Evolutionary conservation across 1,140 invertebrate genomes (phyloP).

Genomic region (Zaprionus camerounensis): DNA sequence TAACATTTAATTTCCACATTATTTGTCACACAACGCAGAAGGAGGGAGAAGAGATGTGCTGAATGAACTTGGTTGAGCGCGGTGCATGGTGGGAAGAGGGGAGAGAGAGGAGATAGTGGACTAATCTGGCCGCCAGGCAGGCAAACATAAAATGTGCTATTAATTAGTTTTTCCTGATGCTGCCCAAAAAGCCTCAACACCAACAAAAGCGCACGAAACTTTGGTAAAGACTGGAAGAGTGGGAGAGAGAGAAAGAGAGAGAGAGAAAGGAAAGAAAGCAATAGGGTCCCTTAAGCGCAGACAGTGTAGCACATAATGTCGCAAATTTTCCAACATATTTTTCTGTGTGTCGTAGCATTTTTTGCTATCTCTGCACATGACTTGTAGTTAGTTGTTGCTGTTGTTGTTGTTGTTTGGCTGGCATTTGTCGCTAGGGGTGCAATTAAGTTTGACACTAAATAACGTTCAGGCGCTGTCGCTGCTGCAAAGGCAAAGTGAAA

Average conservation of each 20-base stretch:
- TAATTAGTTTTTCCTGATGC: slow-evolving; percentile 77
- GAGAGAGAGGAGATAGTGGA: slow-evolving; percentile 16
- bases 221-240: neutral
- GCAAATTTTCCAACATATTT: slow-evolving; percentile 57
- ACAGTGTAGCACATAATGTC: slow-evolving; percentile 27
- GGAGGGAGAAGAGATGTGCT: neutral
- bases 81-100: neutral
- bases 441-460: slow-evolving; percentile 77
- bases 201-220: slow-evolving; percentile 59
- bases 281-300: neutral
- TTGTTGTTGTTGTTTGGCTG: slow-evolving; percentile 30
- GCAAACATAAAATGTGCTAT: slow-evolving; percentile 79
- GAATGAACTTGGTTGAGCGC: neutral
- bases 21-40: slow-evolving; percentile 58
- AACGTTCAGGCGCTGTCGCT: slow-evolving; percentile 46
- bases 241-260: neutral
- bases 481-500: slow-evolving; percentile 46
- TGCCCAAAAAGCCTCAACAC: slow-evolving; percentile 57
- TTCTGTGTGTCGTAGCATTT: slow-evolving; percentile 53
- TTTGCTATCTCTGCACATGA: slow-evolving; percentile 74
- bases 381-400: slow-evolving; percentile 60
- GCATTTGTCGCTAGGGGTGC: slow-evolving; percentile 63
- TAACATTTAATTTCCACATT: slow-evolving; percentile 82
- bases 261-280: neutral
- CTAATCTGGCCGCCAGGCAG: slow-evolving; percentile 56